These are phyloP conservation scores for Brachypalpus laphriformis DNA, from an alignment of 2,888 invertebrate species.

Conservation along the genomic window DNA sequence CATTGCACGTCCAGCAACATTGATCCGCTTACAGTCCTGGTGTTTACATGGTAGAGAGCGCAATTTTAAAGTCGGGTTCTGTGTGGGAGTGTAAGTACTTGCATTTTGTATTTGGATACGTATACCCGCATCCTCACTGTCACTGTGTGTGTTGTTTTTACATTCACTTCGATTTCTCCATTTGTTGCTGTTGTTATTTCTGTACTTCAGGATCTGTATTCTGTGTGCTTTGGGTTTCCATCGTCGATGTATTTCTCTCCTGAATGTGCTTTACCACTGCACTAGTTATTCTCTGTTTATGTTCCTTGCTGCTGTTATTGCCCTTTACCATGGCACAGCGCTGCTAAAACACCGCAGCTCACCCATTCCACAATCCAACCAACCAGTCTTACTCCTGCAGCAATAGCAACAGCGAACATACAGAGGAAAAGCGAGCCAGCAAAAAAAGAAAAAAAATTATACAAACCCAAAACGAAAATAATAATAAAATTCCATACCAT, in stretches of 20 bases:
- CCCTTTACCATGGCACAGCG: conserved; percentile 68
- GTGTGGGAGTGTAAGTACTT: conserved; percentile 78
- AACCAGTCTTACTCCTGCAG: conserved; percentile 69
- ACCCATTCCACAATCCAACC: conserved; percentile 36
- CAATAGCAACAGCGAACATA: conserved; percentile 70
- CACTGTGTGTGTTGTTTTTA: conserved; percentile 52
- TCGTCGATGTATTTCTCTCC: conserved; percentile 29
- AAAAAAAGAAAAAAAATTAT: conserved; percentile 16
- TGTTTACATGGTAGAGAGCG: conserved; percentile 68
- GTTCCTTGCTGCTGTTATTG: conserved; percentile 69
- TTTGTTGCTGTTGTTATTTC: conserved; percentile 62
- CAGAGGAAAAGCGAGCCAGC: conserved; percentile 51
- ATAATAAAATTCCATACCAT: conserved; percentile 72
- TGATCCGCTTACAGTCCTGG: conserved; percentile 67
- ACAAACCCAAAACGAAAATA: conserved; percentile 66
- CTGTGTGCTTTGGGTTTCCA: conserved; percentile 43
- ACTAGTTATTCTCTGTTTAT: conserved; percentile 73
- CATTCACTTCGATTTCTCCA: conserved; percentile 64
- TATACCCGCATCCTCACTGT: conserved; percentile 71
- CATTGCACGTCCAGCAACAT: conserved; percentile 65
- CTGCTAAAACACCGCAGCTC: conserved; percentile 45
- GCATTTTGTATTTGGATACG: conserved; percentile 78
- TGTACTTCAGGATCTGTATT: conserved; percentile 52
- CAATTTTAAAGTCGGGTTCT: conserved; percentile 43
- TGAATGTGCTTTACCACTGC: conserved; percentile 68